phyloP scores from a whole-genome alignment of 2,113 vertebrate species.

The Zosterops japonicus region DNA sequence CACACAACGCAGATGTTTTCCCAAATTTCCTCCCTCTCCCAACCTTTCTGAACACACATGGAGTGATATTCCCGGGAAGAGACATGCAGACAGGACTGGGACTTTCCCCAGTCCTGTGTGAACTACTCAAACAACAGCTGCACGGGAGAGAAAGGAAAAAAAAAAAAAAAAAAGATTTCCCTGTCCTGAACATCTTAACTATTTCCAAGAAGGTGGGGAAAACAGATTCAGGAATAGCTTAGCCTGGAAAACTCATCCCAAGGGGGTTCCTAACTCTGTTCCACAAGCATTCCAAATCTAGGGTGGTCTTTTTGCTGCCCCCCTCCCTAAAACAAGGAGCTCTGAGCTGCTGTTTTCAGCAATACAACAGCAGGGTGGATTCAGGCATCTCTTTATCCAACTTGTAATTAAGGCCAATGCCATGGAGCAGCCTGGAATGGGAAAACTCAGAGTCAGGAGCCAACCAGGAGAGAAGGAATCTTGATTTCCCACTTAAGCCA shows the following conservation, averaged over 20 bases:
- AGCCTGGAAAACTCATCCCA: neutral
- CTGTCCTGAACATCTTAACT: neutral
- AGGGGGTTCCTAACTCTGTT: neutral
- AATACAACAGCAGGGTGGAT: neutral
- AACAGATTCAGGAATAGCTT: neutral
- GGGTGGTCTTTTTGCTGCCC: neutral
- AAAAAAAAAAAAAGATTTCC: neutral
- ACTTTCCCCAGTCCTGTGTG: no score
- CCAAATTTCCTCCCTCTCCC: accelerated
- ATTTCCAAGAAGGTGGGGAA: neutral
- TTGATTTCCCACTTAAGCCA: neutral
- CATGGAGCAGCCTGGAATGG: neutral
- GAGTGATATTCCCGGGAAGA: neutral
- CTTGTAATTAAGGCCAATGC: neutral
- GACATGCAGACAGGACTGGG: neutral
- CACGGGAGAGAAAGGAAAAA: neutral
- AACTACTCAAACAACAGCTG: neutral
- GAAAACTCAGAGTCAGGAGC: neutral
- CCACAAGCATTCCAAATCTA: neutral
- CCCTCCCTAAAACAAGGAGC: neutral
- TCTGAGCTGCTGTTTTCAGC: neutral
- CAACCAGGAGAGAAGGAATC: neutral
- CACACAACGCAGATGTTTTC: accelerated
- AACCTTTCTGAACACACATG: accelerated
- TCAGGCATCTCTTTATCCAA: neutral